Evolutionary conservation across 2,888 invertebrate genomes (phyloP).

Genomic region (Pardosa pseudoannulata): DNA sequence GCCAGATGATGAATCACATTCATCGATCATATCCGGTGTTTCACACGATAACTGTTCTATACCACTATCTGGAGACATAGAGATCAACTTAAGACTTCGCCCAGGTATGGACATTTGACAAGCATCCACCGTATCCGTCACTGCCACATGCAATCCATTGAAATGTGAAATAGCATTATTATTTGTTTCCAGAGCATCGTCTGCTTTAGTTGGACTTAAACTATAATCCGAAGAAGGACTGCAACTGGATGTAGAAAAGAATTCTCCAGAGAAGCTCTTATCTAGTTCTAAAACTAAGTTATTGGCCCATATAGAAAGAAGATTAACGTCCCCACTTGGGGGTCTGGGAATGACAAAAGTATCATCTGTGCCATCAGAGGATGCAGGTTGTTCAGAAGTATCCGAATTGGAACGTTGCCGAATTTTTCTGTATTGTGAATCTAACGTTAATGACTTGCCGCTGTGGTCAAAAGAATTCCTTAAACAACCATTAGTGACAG

Average conservation of each 20-base stretch:
- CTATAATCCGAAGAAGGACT: constrained; percentile 60
- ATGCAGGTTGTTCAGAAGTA: constrained; percentile 1
- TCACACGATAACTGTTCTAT: constrained; percentile 41
- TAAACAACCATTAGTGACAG: neutral
- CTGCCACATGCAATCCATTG: neutral
- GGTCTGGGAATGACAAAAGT: constrained; percentile 37
- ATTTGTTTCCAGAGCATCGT: constrained; percentile 2
- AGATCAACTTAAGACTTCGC: constrained; percentile 22
- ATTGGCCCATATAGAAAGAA: constrained; percentile 63
- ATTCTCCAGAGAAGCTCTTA: constrained; percentile 43
- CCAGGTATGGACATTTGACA: neutral
- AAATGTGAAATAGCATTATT: neutral
- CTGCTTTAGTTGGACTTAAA: constrained; percentile 44
- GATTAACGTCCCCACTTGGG: constrained; percentile 60
- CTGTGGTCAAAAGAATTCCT: neutral
- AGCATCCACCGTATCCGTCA: neutral
- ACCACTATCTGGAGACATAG: constrained; percentile 60
- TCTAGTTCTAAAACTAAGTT: constrained; percentile 62
- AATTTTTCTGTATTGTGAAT: neutral
- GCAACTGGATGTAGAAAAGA: constrained; percentile 30
- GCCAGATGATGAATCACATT: neutral
- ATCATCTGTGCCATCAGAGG: constrained; percentile 6
- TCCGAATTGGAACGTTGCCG: constrained; percentile 62
- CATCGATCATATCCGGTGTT: constrained; percentile 30
- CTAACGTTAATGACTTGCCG: neutral